Evolutionary conservation across 2,888 invertebrate species (phyloP).

Genomic region (Rhodophaea formosa): DNA sequence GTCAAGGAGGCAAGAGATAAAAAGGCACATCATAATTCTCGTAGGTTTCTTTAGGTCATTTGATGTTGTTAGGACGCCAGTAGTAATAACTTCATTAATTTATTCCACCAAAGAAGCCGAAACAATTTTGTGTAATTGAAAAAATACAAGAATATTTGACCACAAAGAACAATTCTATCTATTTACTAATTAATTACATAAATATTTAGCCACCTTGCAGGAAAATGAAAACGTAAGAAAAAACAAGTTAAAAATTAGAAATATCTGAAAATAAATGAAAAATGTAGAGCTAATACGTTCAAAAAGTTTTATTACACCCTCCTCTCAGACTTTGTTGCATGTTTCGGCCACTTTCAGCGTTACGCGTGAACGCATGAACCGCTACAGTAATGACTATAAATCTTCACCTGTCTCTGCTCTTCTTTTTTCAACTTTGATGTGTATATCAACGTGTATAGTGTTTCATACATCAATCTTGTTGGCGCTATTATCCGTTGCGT

Average conservation of each 20-base stretch:
- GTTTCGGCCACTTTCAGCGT: conserved; percentile 36
- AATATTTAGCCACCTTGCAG: no score
- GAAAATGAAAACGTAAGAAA: no score
- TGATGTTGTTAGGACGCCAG: no score
- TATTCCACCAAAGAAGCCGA: no score
- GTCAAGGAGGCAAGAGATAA: not conserved
- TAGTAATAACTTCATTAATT: no score
- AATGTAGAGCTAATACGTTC: no score
- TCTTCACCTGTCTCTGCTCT: conserved; percentile 58
- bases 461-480: conserved; percentile 62
- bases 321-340: conserved; percentile 32
- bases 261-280: no score
- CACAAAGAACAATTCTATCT: no score
- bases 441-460: conserved; percentile 59
- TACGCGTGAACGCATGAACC: conserved; percentile 41
- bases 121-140: no score
- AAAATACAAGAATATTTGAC: no score
- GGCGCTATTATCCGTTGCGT: conserved; percentile 6
- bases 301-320: not conserved
- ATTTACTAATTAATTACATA: no score
- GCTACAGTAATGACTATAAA: conserved; percentile 61
- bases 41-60: not conserved
- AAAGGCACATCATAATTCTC: not conserved
- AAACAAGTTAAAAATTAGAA: no score
- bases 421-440: conserved; percentile 60